phyloP scores from a whole-genome alignment of 92 coral and sea anemone species.

The Epizoanthus fatuus region DNA sequence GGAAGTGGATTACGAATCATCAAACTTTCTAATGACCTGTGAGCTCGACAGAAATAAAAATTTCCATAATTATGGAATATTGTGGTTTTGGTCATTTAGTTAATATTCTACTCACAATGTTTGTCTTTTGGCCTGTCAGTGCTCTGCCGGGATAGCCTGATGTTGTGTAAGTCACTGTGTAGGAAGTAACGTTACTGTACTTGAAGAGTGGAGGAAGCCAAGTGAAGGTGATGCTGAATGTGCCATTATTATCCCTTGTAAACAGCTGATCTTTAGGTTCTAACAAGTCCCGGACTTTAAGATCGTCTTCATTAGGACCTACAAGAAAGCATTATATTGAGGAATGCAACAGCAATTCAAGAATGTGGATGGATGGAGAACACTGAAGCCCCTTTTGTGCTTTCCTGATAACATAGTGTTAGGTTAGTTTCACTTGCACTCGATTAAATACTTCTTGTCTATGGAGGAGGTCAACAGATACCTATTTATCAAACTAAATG shows the following conservation, averaged over 20 bases:
- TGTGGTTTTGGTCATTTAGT: not conserved
- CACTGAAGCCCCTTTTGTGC: too few relatives aligned
- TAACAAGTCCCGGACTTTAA: not conserved
- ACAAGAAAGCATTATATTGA: not conserved
- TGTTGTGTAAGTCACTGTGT: constrained; percentile 1
- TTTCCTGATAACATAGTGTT: too few relatives aligned
- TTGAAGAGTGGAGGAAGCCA: constrained; percentile 20
- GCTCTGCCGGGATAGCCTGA: constrained; percentile 32
- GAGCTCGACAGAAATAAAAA: too few relatives aligned
- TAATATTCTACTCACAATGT: constrained; percentile 1
- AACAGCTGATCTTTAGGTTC: not conserved
- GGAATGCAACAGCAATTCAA: too few relatives aligned
- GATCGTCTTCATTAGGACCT: not conserved
- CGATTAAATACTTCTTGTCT: too few relatives aligned
- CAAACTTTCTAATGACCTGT: too few relatives aligned
- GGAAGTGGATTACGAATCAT: too few relatives aligned
- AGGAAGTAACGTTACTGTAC: constrained; percentile 38
- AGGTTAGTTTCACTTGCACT: too few relatives aligned
- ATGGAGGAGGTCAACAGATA: too few relatives aligned
- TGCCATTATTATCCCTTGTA: not conserved
- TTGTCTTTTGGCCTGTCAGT: not conserved
- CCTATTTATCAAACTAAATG: too few relatives aligned
- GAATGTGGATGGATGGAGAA: too few relatives aligned
- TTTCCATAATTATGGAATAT: too few relatives aligned
- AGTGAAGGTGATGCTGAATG: not conserved